Base-by-base conservation (phyloP, 2,797 vertebrate species). In the Eulemur rubriventer region DNA sequence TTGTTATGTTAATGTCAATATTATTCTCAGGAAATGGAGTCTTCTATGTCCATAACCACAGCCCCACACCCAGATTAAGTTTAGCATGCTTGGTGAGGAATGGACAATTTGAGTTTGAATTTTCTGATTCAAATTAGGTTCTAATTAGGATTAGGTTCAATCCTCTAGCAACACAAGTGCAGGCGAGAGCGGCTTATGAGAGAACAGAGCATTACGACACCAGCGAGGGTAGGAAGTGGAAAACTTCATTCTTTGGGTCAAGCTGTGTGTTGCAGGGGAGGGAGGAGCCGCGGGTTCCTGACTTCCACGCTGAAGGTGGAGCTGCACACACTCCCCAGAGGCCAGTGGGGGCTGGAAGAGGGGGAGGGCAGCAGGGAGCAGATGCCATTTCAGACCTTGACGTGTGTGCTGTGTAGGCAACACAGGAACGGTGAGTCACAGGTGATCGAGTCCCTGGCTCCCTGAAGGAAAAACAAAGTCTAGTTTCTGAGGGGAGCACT, bases 371-470 rank as follows among this genome's bases (percentile, higher is more conserved):
- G 26, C 30, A 8, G 76, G 61, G 70, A 70, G 52, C 76, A 72
- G 48, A 93, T 93, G 76, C 96, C 97, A 65, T 90, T 96, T 93
- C 80, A 95, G 96, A 81, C 92, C 89, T 96, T 97, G 97, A 96
- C 12, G 41, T 94, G 94, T 67, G 88, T 61, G 63, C 81, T 96
- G 63, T 98, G 90, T 97, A 94, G 96, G 94, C 91, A 97, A 94
- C 98, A 94, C 76, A 93, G 96, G 93, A 94, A 89, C 11, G 41
- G 83, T 96, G 89, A 97, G 97, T 98, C 98, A 98, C 96, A 97
- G 95, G 93, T 96, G 94, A 96, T 7, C 85, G 72, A 82, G 95
- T 92, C 93, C 91, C 94, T 67, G 59, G 86, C 63, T 96, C 91
- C 89, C 89, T 59, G 67, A 72, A 96, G 88, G 91, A 69, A 97